Evolutionary conservation across 2,797 vertebrate species (phyloP), one percentile per base, ranked within the genome.

Genomic region (Myotis myotis): DNA sequence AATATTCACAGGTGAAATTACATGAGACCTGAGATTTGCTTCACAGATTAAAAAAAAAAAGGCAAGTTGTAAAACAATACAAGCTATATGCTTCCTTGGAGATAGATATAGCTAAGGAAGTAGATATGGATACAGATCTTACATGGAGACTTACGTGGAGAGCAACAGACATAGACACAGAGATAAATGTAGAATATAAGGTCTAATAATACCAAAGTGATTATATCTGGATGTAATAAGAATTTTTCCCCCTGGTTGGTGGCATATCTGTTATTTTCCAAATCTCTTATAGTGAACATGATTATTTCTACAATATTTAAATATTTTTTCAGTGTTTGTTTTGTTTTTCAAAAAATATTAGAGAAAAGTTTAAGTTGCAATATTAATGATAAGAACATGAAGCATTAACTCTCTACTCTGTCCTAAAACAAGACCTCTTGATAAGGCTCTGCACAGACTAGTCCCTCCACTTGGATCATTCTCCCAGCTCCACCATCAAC

Each of bases 81-180:
- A 87, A 81, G 81, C n/a, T 85, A 17, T 30, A 30, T 68, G 33
- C 38, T 70, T 93, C 53, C 91, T 93, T 75, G 30, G 76, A 93
- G 83, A 76, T 8, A 75, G 51, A 79, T 30, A 66, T 0, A 75
- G 49, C 81, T 13, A 41, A 23, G 25, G 71, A 71, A 83, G 79
- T 68, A 87, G 71, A 47, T 36, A 23, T 33, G 57, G 25, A 28
- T n/a, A 22, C 6, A 79, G 82, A 95, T 44, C 44, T 44, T 44
- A 44, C 10, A 44, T 30, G 51, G 0, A 75, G 44, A 71, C 28
- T 83, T 19, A 90, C 19, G 25, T 6, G 71, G 70, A 87, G 2
- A 85, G 25, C 15, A 15, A 49, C 28, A 87, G 41, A 72, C 13
- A 28, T 5, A 38, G 41, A 38, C n/a, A 2, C 4, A 62, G n/a